Base-by-base conservation (phyloP, 2,888 invertebrate genomes). In the Chouioia cunea region DNA sequence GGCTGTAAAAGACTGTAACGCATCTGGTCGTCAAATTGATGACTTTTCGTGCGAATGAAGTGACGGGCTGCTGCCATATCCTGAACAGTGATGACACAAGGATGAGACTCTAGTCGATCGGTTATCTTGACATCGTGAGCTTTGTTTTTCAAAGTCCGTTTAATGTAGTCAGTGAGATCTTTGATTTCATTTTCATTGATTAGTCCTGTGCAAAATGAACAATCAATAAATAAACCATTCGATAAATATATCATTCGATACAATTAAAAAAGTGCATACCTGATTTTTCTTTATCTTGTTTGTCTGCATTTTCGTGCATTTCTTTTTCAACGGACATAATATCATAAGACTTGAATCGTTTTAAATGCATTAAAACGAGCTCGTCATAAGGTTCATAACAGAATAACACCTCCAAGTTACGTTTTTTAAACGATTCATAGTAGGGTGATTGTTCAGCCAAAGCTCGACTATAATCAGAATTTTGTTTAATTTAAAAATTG, bases 341-440 rank as follows among this genome's bases (percentile, higher is more conserved):
- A 71, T 89, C 88, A 78, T 91, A 89, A 57, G 91, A 90, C 75
- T 92, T 92, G 83, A 94, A 99, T 82, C 94, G 91, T 73, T 92
- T 91, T 67, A 98, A 86, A 80, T 97, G 97, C 89, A 97, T 91
- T 20, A 99, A 87, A 2, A 97, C 96, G 64, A 99, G 87, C 86
- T 99, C 99, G 85, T 99, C 99, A 79, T 97, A 97, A n/a, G 95
- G 93, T 82, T 99, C 98, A 80, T 95, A 97, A 81, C 97, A 96
- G 87, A 97, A 99, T 15, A 99, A 86, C 0, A 99, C 97, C 87
- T 98, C 97, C 4, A 94, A 90, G 77, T 95, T 92, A 62, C 92
- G 92, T 81, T 93, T 92, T 83, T 95, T 95, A 16, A 99, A 88
- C 14, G 95, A 93, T 87, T 99, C 99, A 80, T 93, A 96, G 84